Evolutionary conservation across 2,888 invertebrate genomes (phyloP).

Genomic region (Adelphocoris suturalis): DNA sequence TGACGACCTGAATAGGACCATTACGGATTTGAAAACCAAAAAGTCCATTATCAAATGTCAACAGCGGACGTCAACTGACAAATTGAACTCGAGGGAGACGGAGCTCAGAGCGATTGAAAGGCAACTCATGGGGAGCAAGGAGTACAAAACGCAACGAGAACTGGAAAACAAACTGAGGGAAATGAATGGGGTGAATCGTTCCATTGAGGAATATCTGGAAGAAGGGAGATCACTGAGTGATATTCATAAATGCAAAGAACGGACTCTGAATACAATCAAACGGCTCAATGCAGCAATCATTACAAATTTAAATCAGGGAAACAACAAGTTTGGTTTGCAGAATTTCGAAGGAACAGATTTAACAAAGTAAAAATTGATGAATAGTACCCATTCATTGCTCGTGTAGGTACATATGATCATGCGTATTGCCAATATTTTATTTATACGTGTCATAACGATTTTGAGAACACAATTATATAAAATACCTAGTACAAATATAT

Average conservation of each 20-base stretch:
- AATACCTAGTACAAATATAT: too few species aligned
- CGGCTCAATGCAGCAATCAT: not conserved
- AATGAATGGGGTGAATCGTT: not conserved
- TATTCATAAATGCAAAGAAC: slow-evolving; percentile 8
- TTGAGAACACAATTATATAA: too few species aligned
- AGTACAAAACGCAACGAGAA: not conserved
- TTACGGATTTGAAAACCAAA: not conserved
- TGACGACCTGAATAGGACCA: not conserved
- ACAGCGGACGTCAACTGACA: not conserved
- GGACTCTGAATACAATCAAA: not conserved
- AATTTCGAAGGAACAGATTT: too few species aligned
- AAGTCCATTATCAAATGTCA: not conserved
- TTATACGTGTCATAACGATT: too few species aligned
- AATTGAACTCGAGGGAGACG: not conserved
- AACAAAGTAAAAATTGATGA: too few species aligned
- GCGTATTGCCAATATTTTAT: too few species aligned
- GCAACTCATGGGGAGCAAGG: not conserved
- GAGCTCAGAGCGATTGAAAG: not conserved
- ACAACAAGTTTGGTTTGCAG: too few species aligned
- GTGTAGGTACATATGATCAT: too few species aligned
- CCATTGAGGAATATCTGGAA: not conserved
- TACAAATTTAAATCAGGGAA: not conserved
- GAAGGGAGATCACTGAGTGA: not conserved
- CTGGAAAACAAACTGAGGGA: slow-evolving; percentile 20
- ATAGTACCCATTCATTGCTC: too few species aligned